phyloP scores from a whole-genome alignment of 2,888 invertebrate genomes.

The Drosophila silvestris region DNA sequence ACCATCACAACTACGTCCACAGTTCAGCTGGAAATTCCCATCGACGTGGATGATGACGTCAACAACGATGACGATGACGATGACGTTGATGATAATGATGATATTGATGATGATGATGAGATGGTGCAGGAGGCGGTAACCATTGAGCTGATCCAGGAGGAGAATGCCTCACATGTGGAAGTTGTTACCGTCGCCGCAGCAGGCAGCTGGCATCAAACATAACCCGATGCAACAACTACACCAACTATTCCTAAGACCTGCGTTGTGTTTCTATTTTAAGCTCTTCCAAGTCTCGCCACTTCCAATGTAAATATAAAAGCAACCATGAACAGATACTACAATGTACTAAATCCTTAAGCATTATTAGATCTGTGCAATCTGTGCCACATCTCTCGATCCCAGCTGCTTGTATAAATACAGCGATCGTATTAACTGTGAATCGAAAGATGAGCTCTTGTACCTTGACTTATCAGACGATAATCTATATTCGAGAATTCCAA shows the following conservation, averaged over 20 bases:
- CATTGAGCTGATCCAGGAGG: slow-evolving; percentile 35
- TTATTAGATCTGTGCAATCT: not conserved
- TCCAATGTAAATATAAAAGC: slow-evolving; percentile 20
- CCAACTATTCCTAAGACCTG: not conserved
- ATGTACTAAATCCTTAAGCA: not conserved
- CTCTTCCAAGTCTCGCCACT: not conserved
- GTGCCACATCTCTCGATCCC: not conserved
- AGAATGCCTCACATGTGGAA: slow-evolving; percentile 33
- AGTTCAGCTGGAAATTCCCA: not conserved
- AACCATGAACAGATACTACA: not conserved
- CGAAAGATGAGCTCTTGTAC: not conserved
- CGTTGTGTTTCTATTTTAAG: not conserved
- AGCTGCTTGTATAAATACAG: not conserved
- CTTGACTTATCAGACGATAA: not conserved
- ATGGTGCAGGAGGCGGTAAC: slow-evolving; percentile 32
- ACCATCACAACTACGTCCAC: not conserved
- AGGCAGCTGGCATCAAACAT: slow-evolving; percentile 39
- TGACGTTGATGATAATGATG: not conserved
- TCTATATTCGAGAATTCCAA: not conserved
- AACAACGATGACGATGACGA: slow-evolving; percentile 12
- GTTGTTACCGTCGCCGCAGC: slow-evolving; percentile 42
- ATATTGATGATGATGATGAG: slow-evolving; percentile 5
- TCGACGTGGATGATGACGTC: not conserved
- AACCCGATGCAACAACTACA: not conserved
- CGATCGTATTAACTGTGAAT: not conserved